These are phyloP conservation scores for Schrankia costaestrigalis DNA, from an alignment of 2,888 invertebrate species.

Conservation along the genomic window DNA sequence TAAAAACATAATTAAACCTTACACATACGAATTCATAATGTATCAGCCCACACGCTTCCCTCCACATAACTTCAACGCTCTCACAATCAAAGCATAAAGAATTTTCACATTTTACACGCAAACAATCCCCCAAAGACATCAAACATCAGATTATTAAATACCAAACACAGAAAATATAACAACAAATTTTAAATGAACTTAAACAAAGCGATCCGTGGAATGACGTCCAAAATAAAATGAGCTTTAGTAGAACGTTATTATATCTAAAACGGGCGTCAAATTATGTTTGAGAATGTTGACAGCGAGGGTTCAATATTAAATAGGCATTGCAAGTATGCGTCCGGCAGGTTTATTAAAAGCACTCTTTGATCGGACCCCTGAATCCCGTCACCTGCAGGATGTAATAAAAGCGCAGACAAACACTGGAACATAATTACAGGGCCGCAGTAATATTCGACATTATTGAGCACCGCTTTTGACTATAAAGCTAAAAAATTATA, in stretches of 20 bases:
- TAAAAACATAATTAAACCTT: too few species aligned
- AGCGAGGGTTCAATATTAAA: slow-evolving; percentile 23
- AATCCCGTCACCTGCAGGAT: slow-evolving; percentile 73
- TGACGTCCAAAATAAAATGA: slow-evolving; percentile 16
- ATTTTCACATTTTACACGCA: slow-evolving; percentile 15
- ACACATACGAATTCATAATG: too few species aligned
- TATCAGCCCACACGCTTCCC: not conserved
- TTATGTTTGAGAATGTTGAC: slow-evolving; percentile 10
- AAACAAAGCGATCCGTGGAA: not conserved
- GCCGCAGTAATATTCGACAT: slow-evolving; percentile 50
- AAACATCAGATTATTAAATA: slow-evolving; percentile 11
- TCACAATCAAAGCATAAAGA: slow-evolving; percentile 13
- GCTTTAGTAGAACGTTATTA: slow-evolving; percentile 4
- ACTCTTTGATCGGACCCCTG: slow-evolving; percentile 69
- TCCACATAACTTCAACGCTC: not conserved
- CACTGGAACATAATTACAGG: slow-evolving; percentile 62
- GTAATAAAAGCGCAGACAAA: slow-evolving; percentile 62
- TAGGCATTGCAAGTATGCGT: slow-evolving; percentile 35
- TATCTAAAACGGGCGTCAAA: slow-evolving; percentile 5
- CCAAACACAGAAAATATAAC: slow-evolving; percentile 16
- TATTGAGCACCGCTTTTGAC: slow-evolving; percentile 63
- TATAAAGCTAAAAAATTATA: slow-evolving; percentile 56
- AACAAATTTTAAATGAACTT: slow-evolving; percentile 22
- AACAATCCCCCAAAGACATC: slow-evolving; percentile 10
- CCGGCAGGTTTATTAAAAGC: slow-evolving; percentile 70